Conservation (phyloP, 2,113 vertebrate genomes). For the Coryphaenoides rupestris region DNA sequence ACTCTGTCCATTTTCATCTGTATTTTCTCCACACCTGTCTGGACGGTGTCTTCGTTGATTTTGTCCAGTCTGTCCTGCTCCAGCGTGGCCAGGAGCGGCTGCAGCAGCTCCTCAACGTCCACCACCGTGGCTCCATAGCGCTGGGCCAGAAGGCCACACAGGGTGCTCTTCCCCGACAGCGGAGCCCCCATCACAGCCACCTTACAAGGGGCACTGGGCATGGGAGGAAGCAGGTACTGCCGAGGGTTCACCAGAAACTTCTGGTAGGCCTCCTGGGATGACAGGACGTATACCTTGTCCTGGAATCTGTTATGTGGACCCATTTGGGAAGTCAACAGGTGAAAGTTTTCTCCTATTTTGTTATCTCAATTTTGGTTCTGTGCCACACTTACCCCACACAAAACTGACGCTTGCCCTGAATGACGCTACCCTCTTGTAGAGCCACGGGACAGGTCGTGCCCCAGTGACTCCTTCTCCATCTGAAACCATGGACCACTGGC, state of each 20-base stretch:
- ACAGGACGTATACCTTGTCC: constrained; percentile 88
- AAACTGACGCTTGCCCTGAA: constrained; percentile 75
- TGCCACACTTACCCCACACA: constrained; percentile 76
- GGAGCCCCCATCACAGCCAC: constrained; percentile 82
- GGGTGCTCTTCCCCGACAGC: constrained; percentile 80
- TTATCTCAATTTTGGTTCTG: background rate
- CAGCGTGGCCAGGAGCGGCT: constrained; percentile 49
- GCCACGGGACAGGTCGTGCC: constrained; percentile 82
- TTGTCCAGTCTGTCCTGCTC: constrained; percentile 60
- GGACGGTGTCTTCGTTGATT: constrained; percentile 59
- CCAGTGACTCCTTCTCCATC: constrained; percentile 89
- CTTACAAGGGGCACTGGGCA: constrained; percentile 85
- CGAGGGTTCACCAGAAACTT: constrained; percentile 82
- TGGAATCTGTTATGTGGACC: constrained; percentile 75
- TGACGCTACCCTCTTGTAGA: constrained; percentile 80
- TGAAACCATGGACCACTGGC: constrained; percentile 75
- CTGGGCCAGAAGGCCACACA: constrained; percentile 76
- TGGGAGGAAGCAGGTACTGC: constrained; percentile 84
- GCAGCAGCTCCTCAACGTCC: constrained; percentile 72
- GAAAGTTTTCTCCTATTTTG: background rate
- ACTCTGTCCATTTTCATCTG: constrained; percentile 50
- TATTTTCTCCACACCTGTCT: constrained; percentile 69
- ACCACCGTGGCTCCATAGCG: constrained; percentile 78
- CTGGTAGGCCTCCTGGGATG: constrained; percentile 77
- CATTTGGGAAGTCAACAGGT: background rate